phyloP scores from a whole-genome alignment of 1,140 invertebrate species.

The Triops longicaudatus region DNA sequence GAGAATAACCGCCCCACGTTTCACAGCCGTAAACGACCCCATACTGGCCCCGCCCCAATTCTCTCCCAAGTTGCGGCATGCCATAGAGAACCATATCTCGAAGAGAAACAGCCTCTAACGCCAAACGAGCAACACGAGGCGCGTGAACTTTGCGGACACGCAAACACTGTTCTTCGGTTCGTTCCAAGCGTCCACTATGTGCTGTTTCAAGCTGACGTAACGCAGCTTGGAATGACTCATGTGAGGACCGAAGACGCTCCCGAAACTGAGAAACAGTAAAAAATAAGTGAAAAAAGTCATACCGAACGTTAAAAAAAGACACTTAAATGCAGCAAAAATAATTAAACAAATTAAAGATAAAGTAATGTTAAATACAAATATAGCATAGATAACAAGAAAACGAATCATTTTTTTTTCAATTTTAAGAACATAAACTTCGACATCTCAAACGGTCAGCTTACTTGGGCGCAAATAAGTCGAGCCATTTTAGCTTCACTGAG shows the following conservation, averaged over 20 bases:
- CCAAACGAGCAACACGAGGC: constrained; percentile 69
- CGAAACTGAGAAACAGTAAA: constrained; percentile 41
- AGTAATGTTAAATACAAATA: background rate
- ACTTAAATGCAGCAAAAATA: no score
- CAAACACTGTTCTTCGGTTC: constrained; percentile 70
- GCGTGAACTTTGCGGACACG: constrained; percentile 69
- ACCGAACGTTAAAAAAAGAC: no score
- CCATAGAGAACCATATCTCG: constrained; percentile 66
- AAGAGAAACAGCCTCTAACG: constrained; percentile 74
- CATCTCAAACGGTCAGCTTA: constrained; percentile 34
- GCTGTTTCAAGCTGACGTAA: constrained; percentile 58
- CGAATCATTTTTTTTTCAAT: no score
- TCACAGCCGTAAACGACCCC: constrained; percentile 84
- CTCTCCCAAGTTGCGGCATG: constrained; percentile 64
- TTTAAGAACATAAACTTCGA: no score
- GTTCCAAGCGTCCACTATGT: constrained; percentile 61
- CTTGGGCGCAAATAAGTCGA: constrained; percentile 65
- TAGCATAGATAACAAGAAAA: no score
- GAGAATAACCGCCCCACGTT: constrained; percentile 58
- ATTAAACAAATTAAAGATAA: background rate
- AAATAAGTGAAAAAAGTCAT: background rate
- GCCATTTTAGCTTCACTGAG: constrained; percentile 62
- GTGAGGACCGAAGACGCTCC: constrained; percentile 56
- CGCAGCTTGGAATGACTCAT: constrained; percentile 58
- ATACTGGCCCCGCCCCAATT: constrained; percentile 83